Percentiles rank a stretch among this genome's conserved stretches.
Conservation (phyloP, 2,888 invertebrate species). For the Neoscelio sp. region DNA sequence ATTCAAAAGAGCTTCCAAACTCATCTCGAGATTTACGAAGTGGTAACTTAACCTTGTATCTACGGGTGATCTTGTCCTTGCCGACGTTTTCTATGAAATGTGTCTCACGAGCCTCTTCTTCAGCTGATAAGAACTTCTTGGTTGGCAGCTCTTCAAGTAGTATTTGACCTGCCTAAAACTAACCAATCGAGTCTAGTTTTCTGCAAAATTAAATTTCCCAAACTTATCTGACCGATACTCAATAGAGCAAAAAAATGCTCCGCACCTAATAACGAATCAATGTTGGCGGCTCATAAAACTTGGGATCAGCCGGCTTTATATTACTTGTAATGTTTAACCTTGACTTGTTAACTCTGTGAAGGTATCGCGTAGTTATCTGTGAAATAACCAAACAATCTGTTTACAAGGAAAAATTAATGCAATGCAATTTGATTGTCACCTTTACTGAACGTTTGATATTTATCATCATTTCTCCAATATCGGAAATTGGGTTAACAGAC, state of each 20-base stretch:
- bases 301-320: slow-evolving; percentile 34
- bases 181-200: too few relatives aligned
- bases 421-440: slow-evolving; percentile 5
- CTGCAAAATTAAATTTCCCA: too few relatives aligned
- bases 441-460: background rate
- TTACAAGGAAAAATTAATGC: background rate
- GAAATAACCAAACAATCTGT: slow-evolving; percentile 30
- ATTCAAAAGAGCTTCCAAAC: background rate
- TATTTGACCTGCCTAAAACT: slow-evolving; percentile 12
- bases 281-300: too few relatives aligned
- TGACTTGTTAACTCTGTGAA: background rate
- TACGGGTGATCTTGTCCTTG: slow-evolving; percentile 63
- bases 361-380: slow-evolving; percentile 6
- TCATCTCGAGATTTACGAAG: background rate
- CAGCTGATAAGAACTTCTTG: slow-evolving; percentile 59
- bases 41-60: slow-evolving; percentile 41
- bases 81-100: slow-evolving; percentile 69
- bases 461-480: slow-evolving; percentile 8
- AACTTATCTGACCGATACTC: too few relatives aligned
- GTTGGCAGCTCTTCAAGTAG: slow-evolving; percentile 63
- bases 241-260: too few relatives aligned
- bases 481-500: background rate
- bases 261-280: too few relatives aligned
- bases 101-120: slow-evolving; percentile 65
- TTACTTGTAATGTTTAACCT: slow-evolving; percentile 20